Conservation (phyloP, 2,113 vertebrate genomes). For the Eidolon helvum region DNA sequence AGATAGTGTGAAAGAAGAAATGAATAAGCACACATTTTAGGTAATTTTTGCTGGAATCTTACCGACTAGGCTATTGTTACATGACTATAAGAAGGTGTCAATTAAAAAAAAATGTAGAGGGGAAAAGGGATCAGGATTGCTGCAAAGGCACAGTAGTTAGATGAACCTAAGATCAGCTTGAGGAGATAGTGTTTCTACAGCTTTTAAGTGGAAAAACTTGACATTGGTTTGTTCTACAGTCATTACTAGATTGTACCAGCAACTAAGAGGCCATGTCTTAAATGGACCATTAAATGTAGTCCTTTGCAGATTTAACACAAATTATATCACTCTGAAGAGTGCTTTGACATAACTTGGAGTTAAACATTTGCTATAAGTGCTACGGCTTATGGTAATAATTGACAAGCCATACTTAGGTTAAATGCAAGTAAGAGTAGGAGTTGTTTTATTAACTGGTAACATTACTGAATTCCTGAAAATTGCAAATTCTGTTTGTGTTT, state of each 20-base stretch:
- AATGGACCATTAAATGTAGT: conserved; percentile 80
- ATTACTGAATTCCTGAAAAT: conserved; percentile 63
- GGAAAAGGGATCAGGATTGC: not conserved
- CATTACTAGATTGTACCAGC: conserved; percentile 81
- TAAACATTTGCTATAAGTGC: conserved; percentile 82
- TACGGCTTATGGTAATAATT: conserved; percentile 82
- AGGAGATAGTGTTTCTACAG: not conserved
- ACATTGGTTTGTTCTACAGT: conserved; percentile 73
- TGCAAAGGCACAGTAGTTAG: not conserved
- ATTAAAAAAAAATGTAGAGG: not conserved
- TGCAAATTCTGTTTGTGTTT: conserved; percentile 39
- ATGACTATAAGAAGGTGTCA: not conserved
- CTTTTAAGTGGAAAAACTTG: conserved; percentile 53
- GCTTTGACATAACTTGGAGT: conserved; percentile 79
- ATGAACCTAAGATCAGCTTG: not conserved
- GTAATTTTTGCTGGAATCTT: not conserved
- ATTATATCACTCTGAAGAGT: conserved; percentile 81
- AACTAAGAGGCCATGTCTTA: conserved; percentile 73
- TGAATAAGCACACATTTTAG: not conserved
- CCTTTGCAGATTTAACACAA: conserved; percentile 82
- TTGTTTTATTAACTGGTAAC: conserved; percentile 64
- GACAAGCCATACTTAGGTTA: conserved; percentile 70
- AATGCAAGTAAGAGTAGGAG: conserved; percentile 35
- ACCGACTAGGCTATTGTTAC: not conserved
- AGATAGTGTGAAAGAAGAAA: not conserved